Base-by-base conservation (phyloP, 2,113 vertebrate genomes). In the Pelecanoides urinatrix region DNA sequence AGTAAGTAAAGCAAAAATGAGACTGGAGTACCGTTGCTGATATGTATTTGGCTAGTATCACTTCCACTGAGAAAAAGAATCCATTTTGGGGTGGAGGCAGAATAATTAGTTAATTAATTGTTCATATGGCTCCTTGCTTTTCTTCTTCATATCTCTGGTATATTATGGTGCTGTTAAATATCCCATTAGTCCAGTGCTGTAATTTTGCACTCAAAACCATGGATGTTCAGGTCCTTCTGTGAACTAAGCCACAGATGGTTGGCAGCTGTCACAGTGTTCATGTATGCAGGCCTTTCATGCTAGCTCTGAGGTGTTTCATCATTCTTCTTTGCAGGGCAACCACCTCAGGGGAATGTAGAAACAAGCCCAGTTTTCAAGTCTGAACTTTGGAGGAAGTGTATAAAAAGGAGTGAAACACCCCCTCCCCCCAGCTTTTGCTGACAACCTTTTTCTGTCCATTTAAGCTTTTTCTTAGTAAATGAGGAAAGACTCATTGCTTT, bases 1-100 rank as follows among this genome's bases (percentile, higher is more conserved):
- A 98, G 99, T 99, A 97, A 98, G 98, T 98, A 89, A 76, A 65
- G 55, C 6, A 76, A 73, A 92, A 94, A 86, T 21, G 12, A 94
- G 73, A 67, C 18, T 52, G 3, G 18, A 32, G 6, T 58, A 63
- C 78, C 56, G 92, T 74, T 49, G 56, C 30, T 73, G 27, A 50
- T 80, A 61, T 1, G 1, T 56, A 23, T 70, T 77, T 82, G 32
- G 6, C 58, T 82, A 56, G 16, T 45, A 58, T 56, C 34, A 32
- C 20, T 86, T 44, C 9, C 45, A 47, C 16, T 52, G 45, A 82
- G 10, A 56, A 50, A 74, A 1, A 42, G 13, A 63, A 27, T 72
- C 18, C 10, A 8, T 79, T 87, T 61, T 44, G 18, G 19, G 42
- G 10, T 68, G 16, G 58, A 13, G 4, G 10, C 13, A 87, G 49